phyloP scores from a whole-genome alignment of 2,888 invertebrate genomes.

The Drosophila affinis region DNA sequence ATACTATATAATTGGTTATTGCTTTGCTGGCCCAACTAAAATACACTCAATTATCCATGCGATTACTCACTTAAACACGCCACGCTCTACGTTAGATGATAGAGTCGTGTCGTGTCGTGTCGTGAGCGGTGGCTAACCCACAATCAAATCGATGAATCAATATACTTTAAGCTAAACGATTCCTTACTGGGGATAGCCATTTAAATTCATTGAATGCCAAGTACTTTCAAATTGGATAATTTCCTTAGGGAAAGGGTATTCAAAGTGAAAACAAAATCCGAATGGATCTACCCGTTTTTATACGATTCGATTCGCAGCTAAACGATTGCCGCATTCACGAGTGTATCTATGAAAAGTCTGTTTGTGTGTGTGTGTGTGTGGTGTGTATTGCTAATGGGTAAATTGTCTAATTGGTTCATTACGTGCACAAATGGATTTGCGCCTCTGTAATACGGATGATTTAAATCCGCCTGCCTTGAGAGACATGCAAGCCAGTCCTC shows the following conservation, averaged over 20 bases:
- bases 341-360: slow-evolving; percentile 9
- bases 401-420: slow-evolving; percentile 81
- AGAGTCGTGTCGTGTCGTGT: slow-evolving; percentile 8
- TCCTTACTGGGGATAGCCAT: slow-evolving; percentile 3
- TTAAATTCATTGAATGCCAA: background rate
- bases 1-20: slow-evolving; percentile 23
- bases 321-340: slow-evolving; percentile 5
- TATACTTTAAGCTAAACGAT: slow-evolving; percentile 26
- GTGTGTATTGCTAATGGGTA: slow-evolving; percentile 36
- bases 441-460: slow-evolving; percentile 74
- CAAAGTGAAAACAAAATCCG: slow-evolving; percentile 9
- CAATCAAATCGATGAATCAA: slow-evolving; percentile 36
- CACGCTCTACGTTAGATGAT: slow-evolving; percentile 5
- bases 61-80: slow-evolving; percentile 31
- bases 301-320: slow-evolving; percentile 38
- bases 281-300: slow-evolving; percentile 34
- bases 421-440: slow-evolving; percentile 81
- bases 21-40: slow-evolving; percentile 23
- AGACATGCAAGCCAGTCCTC: slow-evolving; percentile 30
- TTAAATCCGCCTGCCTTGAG: slow-evolving; percentile 50
- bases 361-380: slow-evolving; percentile 18
- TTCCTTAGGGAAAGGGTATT: slow-evolving; percentile 1
- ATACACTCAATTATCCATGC: slow-evolving; percentile 22
- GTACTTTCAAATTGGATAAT: background rate
- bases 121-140: slow-evolving; percentile 3